phyloP scores from a whole-genome alignment of 2,113 vertebrate genomes.

The Dermatemys mawii region DNA sequence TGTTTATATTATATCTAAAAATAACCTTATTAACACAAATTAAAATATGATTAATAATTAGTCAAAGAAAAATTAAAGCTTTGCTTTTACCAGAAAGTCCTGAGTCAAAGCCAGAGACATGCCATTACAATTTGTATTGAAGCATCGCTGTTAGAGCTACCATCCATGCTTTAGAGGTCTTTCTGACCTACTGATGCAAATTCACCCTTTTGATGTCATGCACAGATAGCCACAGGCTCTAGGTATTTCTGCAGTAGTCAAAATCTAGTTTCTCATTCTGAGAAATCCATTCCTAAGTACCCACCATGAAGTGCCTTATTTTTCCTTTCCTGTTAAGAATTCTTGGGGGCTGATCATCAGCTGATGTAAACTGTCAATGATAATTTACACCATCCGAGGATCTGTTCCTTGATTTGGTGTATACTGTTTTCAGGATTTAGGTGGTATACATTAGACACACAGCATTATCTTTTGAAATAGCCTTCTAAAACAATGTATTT shows the following conservation, averaged over 20 bases:
- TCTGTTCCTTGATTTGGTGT: background rate
- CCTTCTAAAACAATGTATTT: constrained; percentile 70
- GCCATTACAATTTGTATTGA: background rate
- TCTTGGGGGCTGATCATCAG: background rate
- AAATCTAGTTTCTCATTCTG: background rate
- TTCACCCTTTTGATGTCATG: background rate
- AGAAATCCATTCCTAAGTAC: rapidly evolving
- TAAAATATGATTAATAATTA: background rate
- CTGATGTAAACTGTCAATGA: background rate
- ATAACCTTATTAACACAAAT: background rate
- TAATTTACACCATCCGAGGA: background rate
- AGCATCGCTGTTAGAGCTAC: background rate
- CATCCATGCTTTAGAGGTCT: background rate
- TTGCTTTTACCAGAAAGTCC: background rate
- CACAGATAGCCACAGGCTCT: background rate
- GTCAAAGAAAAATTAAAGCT: background rate
- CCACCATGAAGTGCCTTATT: rapidly evolving
- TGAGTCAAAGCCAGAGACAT: rapidly evolving
- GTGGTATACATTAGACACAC: background rate
- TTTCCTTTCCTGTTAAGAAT: background rate
- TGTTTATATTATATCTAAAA: background rate
- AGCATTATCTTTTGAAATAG: constrained; percentile 43
- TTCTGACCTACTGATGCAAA: background rate
- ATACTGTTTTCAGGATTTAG: background rate
- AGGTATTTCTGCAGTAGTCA: background rate